phyloP scores from a whole-genome alignment of 2,888 invertebrate genomes.

The Melanargia galathea region DNA sequence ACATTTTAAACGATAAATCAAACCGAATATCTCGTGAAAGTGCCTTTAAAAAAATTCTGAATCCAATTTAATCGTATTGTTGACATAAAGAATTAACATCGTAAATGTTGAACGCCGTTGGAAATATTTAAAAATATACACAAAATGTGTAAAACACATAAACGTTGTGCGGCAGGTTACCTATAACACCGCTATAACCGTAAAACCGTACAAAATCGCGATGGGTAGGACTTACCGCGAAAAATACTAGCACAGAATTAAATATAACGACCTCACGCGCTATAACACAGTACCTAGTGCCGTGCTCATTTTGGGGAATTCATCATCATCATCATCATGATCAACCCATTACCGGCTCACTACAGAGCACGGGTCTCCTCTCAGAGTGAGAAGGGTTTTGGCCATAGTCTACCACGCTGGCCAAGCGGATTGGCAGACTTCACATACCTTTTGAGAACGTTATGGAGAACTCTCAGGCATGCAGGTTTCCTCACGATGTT shows the following conservation, averaged over 20 bases:
- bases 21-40: constrained; percentile 6
- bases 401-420: too few species aligned
- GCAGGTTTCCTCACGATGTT: too few species aligned
- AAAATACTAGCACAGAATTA: neutral
- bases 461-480: too few species aligned
- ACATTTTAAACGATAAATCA: constrained; percentile 5
- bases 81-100: constrained; percentile 17
- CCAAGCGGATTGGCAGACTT: too few species aligned
- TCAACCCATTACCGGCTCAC: too few species aligned
- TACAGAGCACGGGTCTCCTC: too few species aligned
- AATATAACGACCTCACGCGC: neutral
- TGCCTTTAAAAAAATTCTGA: constrained; percentile 11
- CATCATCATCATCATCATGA: too few species aligned
- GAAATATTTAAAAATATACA: constrained; percentile 14
- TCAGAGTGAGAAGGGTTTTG: too few species aligned
- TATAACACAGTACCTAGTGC: too few species aligned
- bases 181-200: constrained; percentile 9
- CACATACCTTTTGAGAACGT: too few species aligned
- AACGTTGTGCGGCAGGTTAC: neutral
- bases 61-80: constrained; percentile 19
- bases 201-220: constrained; percentile 4
- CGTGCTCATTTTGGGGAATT: too few species aligned
- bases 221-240: neutral
- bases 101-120: constrained; percentile 13
- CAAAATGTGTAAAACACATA: constrained; percentile 13